Evolutionary conservation across 1,140 invertebrate genomes (phyloP), one percentile per base, ranked within the genome.

Genomic region (Macrocentrus cingulum): DNA sequence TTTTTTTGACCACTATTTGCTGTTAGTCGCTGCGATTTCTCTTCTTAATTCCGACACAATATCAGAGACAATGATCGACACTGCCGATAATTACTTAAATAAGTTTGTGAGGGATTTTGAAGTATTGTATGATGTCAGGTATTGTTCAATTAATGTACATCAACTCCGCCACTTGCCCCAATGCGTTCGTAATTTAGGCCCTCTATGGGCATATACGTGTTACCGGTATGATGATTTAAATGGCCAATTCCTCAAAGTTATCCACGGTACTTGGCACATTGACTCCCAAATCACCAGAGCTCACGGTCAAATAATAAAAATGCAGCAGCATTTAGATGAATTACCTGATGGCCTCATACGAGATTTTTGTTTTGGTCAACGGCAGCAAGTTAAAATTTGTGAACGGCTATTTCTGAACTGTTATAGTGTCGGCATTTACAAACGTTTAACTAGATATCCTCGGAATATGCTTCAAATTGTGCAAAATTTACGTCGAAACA

Each of bases 191-290:
- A 48, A 59, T 9, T 56, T 62, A 44, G 66, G 66, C n/a, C 64
- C 64, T 19, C 34, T 66, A 8, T 66, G 55, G 50, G 29, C 51
- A 0, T 58, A 55, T 16, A 49, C 57, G 8, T 67, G 63, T 37
- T 67, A 52, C 45, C 46, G 54, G n/a, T 60, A 60, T 25, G 63
- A 67, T 49, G 51, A 67, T 45, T 15, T 57, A n/a, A 57, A 57
- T 37, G 55, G 55, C 4, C 3, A 57, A 32, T 18, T 41, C 9
- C 29, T 57, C 9, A 18, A 32, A 9, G 11, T 9, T 5, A 42
- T 56, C 1, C 15, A 45, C 29, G 53, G 53, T 5, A 56, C 41
- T 7, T 13, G n/a, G n/a, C n/a, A n/a, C n/a, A n/a, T n/a, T n/a
- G n/a, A n/a, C n/a, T n/a, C n/a, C n/a, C n/a, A n/a, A n/a, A n/a